Evolutionary conservation across 2,888 invertebrate species (phyloP), one percentile per base, ranked within the genome.

Genomic region (Stenoptilia bipunctidactyla): DNA sequence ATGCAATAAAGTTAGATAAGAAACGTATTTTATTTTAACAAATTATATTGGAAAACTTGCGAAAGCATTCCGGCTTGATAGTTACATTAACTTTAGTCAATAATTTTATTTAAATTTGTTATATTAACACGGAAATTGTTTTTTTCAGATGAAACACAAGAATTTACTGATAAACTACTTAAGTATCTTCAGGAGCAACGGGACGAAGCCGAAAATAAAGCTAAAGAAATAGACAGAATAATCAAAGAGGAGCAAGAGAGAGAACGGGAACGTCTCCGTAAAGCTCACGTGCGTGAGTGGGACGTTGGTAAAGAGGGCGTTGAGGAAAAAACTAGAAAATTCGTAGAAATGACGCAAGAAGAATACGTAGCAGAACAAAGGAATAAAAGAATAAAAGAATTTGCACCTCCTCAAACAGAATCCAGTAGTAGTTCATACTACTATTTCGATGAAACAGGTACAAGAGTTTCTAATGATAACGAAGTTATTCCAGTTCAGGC

Each of bases 291-390:
- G 9, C 74, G 91, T 27, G 90, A 91, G 34, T 92, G 92, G 92
- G 92, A 92, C 61, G 65, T 89, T 15, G 91, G 91, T 1, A 92
- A 92, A 64, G 86, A 88, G 25, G 89, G 88, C 1, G 68, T 87
- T 8, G 67, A 83, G 40, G 80, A 55, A 0, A 72, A 86, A 63
- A 58, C 49, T 43, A 82, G 63, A 55, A 74, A 70, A 49, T 83
- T 82, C 47, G 63, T 55, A 53, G 88, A 88, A 59, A 88, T 91
- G 85, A 85, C 88, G 0, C 92, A 93, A 76, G 90, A 91, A 59
- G 91, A 92, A 67, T 93, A 92, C 87, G 86, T 92, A 5, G 86
- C 90, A 46, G 89, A 91, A 55, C 89, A 92, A 61, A 85, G 96
- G 47, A 75, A 77, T 39, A 90, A 92, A 58, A 85, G 96, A 47